phyloP scores from a whole-genome alignment of 2,797 vertebrate species.

The Rhadinocentrus ornatus region DNA sequence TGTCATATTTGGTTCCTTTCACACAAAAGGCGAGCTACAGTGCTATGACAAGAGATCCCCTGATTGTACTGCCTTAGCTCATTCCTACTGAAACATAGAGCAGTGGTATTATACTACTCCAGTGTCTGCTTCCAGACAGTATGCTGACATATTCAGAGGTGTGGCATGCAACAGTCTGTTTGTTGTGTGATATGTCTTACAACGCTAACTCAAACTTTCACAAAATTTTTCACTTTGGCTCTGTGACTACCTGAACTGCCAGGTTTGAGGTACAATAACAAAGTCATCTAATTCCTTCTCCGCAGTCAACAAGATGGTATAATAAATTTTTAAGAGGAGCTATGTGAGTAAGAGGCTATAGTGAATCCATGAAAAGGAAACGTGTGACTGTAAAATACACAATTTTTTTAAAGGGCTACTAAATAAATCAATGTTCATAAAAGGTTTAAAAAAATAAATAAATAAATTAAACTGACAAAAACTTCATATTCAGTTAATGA shows the following conservation, averaged over 20 bases:
- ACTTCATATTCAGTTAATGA: not conserved
- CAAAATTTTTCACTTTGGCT: not conserved
- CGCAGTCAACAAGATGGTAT: not conserved
- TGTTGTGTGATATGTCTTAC: no score
- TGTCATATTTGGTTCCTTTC: constrained; percentile 1
- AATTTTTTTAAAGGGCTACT: no score
- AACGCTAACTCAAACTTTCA: not conserved
- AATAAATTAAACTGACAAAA: not conserved
- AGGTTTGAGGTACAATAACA: not conserved
- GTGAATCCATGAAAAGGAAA: not conserved
- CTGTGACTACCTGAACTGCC: not conserved
- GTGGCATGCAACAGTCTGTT: not conserved
- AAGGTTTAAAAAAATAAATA: not conserved
- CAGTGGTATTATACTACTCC: not conserved
- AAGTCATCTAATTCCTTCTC: not conserved
- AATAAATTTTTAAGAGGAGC: not conserved
- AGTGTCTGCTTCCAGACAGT: not conserved
- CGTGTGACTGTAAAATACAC: no score
- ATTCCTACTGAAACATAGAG: not conserved
- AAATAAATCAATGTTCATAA: not conserved
- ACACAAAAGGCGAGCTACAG: not conserved
- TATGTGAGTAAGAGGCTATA: not conserved
- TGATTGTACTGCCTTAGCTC: not conserved
- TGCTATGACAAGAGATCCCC: not conserved
- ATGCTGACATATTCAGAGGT: constrained; percentile 1